Base-by-base conservation (phyloP, 2,797 vertebrate genomes). In the Cynopterus sphinx region DNA sequence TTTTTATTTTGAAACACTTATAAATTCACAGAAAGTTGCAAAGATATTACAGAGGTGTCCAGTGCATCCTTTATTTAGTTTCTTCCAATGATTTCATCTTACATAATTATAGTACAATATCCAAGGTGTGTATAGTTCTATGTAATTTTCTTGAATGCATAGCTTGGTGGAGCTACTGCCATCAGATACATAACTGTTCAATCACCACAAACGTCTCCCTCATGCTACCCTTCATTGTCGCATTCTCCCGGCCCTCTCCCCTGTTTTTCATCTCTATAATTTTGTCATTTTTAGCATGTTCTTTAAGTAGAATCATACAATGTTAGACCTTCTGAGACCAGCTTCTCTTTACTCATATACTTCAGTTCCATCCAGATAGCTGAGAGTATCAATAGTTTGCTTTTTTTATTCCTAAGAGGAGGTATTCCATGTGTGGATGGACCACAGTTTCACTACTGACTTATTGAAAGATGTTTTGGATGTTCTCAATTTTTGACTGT, bases 221-320 rank as follows among this genome's bases (percentile, higher is more conserved):
- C 1, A 1, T 19, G 41, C 55, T 28, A 22, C 15, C 5, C 17
- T 87, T 70, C 53, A 10, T 33, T 24, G 9, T 65, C 41, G 9
- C 24, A 9, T 3, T 28, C 19, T 12, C 1, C 12, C 11, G 11
- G 21, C 74, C 19, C 28, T 26, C 5, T 19, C 43, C 9, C 31
- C 15, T 11, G 31, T 63, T 92, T 78, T 84, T 51, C 36, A 51
- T 73, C 33, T 71, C 31, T 82, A 33, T 81, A 61, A 55, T 82
- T 92, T 84, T 85, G 39, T 77, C 75, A 43, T 55, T 95, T 92
- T 65, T 53, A 67, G 61, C 85, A 31, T 71, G 49, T 93, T 91
- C 63, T 75, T 3, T 91, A 75, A 67, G 41, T 57, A 96, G 61
- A 75, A 36, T 55, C 15, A 83, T 16, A 51, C 16, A 36, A 6